phyloP scores from a whole-genome alignment of 2,113 vertebrate species.

The Pteropus alecto region DNA sequence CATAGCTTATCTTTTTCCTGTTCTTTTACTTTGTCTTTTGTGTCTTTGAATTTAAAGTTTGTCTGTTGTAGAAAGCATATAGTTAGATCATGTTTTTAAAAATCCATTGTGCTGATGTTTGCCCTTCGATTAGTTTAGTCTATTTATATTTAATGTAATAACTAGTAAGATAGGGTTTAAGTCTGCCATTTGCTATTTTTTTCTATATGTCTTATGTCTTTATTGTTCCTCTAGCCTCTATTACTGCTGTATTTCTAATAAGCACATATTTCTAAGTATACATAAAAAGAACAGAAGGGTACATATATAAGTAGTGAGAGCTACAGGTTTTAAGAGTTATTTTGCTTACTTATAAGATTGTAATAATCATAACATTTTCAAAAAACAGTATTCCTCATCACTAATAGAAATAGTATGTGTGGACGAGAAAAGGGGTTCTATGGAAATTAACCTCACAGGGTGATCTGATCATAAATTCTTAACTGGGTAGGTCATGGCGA shows the following conservation, averaged over 20 bases:
- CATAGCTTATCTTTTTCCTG: too few relatives aligned
- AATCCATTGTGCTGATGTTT: too few relatives aligned
- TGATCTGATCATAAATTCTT: too few relatives aligned
- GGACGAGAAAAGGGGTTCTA: too few relatives aligned
- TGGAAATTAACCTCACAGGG: too few relatives aligned
- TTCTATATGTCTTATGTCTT: not conserved
- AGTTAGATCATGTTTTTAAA: too few relatives aligned
- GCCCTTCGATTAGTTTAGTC: too few relatives aligned
- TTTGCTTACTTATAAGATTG: not conserved
- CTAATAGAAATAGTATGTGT: not conserved
- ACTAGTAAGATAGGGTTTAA: not conserved
- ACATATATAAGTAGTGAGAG: not conserved
- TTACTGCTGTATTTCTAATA: not conserved
- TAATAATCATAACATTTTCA: not conserved
- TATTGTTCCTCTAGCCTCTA: not conserved
- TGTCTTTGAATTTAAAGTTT: too few relatives aligned
- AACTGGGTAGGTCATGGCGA: too few relatives aligned
- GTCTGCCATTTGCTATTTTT: not conserved
- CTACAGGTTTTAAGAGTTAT: not conserved
- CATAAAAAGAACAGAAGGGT: not conserved
- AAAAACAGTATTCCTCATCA: not conserved
- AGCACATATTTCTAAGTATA: not conserved
- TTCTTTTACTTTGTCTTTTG: too few relatives aligned
- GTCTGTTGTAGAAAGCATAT: too few relatives aligned
- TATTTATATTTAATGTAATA: not conserved